Evolutionary conservation across 2,113 vertebrate genomes (phyloP).

Genomic region (Turnix velox): DNA sequence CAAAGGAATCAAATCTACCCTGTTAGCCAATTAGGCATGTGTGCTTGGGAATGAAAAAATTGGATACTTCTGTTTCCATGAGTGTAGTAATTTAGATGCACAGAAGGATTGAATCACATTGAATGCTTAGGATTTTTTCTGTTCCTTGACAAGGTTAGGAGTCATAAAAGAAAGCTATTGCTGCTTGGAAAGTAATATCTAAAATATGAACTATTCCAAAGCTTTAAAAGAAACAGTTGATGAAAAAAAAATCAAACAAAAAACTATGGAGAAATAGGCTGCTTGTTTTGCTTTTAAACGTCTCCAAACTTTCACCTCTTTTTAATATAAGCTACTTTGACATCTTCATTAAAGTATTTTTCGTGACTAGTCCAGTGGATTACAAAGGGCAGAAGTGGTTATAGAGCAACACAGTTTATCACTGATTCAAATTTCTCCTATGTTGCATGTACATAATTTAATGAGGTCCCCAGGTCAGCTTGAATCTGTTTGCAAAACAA

Average conservation of each 20-base stretch:
- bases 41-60: not conserved
- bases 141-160: not conserved
- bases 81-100: not conserved
- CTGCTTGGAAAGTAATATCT: not conserved
- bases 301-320: not conserved
- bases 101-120: not conserved
- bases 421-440: rapidly evolving
- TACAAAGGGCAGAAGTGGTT: not conserved
- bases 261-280: not conserved
- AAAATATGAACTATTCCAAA: not conserved
- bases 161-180: not conserved
- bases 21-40: not conserved
- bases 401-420: not conserved
- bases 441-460: not conserved
- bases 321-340: not conserved
- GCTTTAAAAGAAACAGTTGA: not conserved
- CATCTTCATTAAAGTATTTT: not conserved
- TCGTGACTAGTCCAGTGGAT: not conserved
- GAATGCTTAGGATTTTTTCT: not conserved
- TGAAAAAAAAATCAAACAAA: not conserved
- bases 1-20: not conserved
- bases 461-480: not conserved
- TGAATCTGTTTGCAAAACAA: not conserved
- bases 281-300: not conserved
- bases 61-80: not conserved